phyloP scores from a whole-genome alignment of 2,888 invertebrate genomes.

The Phortica magna region DNA sequence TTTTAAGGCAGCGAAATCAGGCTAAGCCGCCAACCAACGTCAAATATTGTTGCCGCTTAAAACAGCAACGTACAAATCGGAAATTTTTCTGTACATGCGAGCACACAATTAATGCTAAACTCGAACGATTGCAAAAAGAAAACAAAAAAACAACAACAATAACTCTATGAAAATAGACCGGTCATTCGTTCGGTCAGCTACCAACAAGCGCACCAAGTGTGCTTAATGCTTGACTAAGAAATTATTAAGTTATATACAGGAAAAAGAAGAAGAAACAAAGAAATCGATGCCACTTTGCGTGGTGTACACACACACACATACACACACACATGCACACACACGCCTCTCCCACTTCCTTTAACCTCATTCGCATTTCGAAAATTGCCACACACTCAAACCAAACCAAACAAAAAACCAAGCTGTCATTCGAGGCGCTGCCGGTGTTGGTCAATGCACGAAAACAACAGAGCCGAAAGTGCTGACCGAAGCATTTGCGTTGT shows the following conservation, averaged over 20 bases:
- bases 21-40: not conserved
- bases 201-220: not conserved
- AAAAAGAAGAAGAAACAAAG: slow-evolving; percentile 36
- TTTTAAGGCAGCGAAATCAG: not conserved
- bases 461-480: not conserved
- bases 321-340: slow-evolving; percentile 39
- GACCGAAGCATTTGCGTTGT: slow-evolving; percentile 43
- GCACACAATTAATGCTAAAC: slow-evolving; percentile 53
- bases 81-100: slow-evolving; percentile 52
- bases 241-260: slow-evolving; percentile 25
- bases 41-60: not conserved
- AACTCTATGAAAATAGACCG: not conserved
- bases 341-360: slow-evolving; percentile 71
- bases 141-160: not conserved
- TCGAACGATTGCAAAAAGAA: not conserved
- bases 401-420: slow-evolving; percentile 34
- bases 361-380: slow-evolving; percentile 67
- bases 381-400: slow-evolving; percentile 49
- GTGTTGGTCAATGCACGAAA: slow-evolving; percentile 13
- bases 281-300: slow-evolving; percentile 72
- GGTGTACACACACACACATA: slow-evolving; percentile 43
- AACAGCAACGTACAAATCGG: not conserved
- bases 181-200: not conserved
- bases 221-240: not conserved
- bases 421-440: slow-evolving; percentile 7